Conservation (phyloP, 1,140 invertebrate species). For the Pachyrhynchus sulphureomaculatus region DNA sequence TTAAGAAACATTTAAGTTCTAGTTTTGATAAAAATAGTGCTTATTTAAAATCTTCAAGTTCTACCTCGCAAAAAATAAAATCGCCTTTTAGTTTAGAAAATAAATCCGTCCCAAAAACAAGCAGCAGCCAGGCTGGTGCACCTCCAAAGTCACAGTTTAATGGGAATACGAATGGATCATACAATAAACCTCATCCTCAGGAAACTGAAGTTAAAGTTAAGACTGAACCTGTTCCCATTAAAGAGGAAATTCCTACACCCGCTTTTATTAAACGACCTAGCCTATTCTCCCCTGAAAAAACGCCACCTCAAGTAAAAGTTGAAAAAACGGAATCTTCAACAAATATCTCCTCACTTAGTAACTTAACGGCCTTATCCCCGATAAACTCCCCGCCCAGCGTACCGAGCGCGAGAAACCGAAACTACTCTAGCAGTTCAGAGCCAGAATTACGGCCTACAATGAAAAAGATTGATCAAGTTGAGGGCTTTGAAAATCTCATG, state of each 20-base stretch:
- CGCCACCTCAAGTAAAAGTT: slow-evolving; percentile 43
- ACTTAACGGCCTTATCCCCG: slow-evolving; percentile 32
- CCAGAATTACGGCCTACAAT: slow-evolving; percentile 50
- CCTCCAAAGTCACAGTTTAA: slow-evolving; percentile 36
- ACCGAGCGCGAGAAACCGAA: slow-evolving; percentile 33
- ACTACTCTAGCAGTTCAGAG: slow-evolving; percentile 47
- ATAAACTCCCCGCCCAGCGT: slow-evolving; percentile 41
- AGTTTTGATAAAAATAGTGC: slow-evolving; percentile 36
- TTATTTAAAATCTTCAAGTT: slow-evolving; percentile 39
- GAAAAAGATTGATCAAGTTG: slow-evolving; percentile 51
- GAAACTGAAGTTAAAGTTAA: slow-evolving; percentile 34
- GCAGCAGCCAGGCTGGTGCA: neutral
- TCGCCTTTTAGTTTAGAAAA: slow-evolving; percentile 44
- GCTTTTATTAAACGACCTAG: slow-evolving; percentile 46
- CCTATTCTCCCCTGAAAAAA: slow-evolving; percentile 58
- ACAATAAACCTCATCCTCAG: slow-evolving; percentile 12
- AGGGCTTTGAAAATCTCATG: slow-evolving; percentile 52
- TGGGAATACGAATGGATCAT: slow-evolving; percentile 35
- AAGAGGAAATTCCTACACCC: slow-evolving; percentile 40
- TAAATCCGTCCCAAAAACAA: slow-evolving; percentile 47
- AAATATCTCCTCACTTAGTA: slow-evolving; percentile 6
- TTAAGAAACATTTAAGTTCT: slow-evolving; percentile 43
- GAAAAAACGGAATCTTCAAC: slow-evolving; percentile 12
- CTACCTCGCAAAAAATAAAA: slow-evolving; percentile 49
- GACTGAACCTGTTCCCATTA: slow-evolving; percentile 27